Conservation (phyloP, 2,888 invertebrate species). For the Myathropa florea region DNA sequence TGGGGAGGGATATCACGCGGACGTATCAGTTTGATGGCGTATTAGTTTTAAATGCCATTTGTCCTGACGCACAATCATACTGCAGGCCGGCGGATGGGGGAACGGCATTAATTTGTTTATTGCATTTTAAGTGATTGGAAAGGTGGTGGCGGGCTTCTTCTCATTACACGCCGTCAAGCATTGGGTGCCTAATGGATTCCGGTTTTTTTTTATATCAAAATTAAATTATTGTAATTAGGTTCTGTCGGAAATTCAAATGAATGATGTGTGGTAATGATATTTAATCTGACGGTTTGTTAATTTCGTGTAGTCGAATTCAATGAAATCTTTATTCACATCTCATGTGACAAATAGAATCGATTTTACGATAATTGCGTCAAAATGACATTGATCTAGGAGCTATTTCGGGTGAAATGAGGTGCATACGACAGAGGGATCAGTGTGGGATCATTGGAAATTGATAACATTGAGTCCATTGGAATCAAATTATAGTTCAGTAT, state of each 20-base stretch:
- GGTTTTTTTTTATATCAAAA: conserved; percentile 39
- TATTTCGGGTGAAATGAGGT: no score
- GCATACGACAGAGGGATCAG: no score
- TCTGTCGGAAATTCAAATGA: conserved; percentile 1
- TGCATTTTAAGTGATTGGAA: conserved; percentile 73
- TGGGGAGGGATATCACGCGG: conserved; percentile 40
- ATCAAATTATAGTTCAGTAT: no score
- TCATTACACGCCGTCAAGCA: conserved; percentile 23
- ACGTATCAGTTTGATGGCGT: conserved; percentile 58
- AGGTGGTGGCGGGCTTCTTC: conserved; percentile 23
- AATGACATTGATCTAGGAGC: no score
- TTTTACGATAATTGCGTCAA: background rate
- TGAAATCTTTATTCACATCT: background rate
- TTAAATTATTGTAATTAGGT: conserved; percentile 40
- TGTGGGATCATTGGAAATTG: no score
- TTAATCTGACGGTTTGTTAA: conserved; percentile 15
- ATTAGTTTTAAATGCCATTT: conserved; percentile 64
- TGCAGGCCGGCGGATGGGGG: background rate
- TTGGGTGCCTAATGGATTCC: conserved; percentile 2
- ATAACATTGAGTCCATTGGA: no score
- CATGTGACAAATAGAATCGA: background rate
- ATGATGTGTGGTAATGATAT: conserved; percentile 7
- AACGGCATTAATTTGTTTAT: conserved; percentile 73
- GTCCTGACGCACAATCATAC: conserved; percentile 42
- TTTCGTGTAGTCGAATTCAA: conserved; percentile 5